These are phyloP conservation scores for Drosophila suboccidentalis DNA, from an alignment of 2,888 invertebrate genomes.

Conservation along the genomic window DNA sequence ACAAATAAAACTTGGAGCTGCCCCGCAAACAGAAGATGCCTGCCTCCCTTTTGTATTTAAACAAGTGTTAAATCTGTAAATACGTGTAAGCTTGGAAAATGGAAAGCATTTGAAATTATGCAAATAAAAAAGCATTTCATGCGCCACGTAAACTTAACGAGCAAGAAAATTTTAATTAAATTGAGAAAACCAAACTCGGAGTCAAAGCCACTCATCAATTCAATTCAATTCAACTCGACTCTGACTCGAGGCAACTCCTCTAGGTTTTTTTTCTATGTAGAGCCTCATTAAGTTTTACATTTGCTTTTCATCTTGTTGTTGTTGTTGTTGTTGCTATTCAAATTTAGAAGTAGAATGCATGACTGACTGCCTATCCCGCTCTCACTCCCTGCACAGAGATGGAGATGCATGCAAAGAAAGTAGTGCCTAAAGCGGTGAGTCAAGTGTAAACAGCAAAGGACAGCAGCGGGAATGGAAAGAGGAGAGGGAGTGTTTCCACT, in stretches of 20 bases:
- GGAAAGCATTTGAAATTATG: slow-evolving; percentile 71
- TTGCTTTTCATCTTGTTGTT: slow-evolving; percentile 58
- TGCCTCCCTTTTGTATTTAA: neutral
- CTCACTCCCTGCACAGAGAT: slow-evolving; percentile 3
- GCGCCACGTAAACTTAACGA: slow-evolving; percentile 70
- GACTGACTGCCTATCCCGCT: slow-evolving; percentile 18
- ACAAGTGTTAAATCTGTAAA: slow-evolving; percentile 28
- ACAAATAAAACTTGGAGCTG: slow-evolving; percentile 5
- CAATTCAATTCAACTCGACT: slow-evolving; percentile 38
- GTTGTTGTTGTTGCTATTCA: slow-evolving; percentile 67
- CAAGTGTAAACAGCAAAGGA: slow-evolving; percentile 48
- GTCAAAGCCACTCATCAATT: slow-evolving; percentile 33
- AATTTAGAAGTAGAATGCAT: slow-evolving; percentile 71
- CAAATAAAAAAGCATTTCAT: slow-evolving; percentile 71
- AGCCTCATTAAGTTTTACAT: slow-evolving; percentile 76
- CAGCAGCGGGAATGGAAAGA: neutral
- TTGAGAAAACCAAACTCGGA: slow-evolving; percentile 55
- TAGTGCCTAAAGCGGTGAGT: slow-evolving; percentile 43
- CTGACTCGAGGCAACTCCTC: slow-evolving; percentile 34
- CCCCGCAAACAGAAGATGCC: neutral
- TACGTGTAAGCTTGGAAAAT: slow-evolving; percentile 20
- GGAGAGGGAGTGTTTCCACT: neutral
- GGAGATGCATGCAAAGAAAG: slow-evolving; percentile 45
- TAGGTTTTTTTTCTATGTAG: slow-evolving; percentile 61
- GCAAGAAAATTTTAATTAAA: slow-evolving; percentile 77